phyloP scores from a whole-genome alignment of 2,888 invertebrate genomes.

The Nomada hirtipes region DNA sequence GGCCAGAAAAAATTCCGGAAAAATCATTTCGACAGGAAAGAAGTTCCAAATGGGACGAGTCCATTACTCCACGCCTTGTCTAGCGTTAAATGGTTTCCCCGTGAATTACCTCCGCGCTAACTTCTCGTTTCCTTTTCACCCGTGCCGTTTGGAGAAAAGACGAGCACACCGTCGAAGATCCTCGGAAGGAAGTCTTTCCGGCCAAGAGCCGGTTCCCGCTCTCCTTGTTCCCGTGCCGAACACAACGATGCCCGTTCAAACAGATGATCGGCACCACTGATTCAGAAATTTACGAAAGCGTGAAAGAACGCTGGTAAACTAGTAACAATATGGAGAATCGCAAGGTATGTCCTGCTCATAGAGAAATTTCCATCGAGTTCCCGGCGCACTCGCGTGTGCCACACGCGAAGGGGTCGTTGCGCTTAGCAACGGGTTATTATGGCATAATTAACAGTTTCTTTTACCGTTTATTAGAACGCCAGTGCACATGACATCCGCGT shows the following conservation, averaged over 20 bases:
- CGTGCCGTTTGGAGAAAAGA: too few species aligned
- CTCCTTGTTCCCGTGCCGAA: too few species aligned
- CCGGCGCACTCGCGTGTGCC: neutral
- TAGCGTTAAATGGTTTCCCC: constrained; percentile 29
- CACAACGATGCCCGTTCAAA: too few species aligned
- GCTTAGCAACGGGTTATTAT: constrained; percentile 25
- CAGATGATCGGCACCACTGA: neutral
- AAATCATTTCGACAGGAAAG: too few species aligned
- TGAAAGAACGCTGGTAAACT: neutral
- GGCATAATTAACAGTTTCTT: constrained; percentile 27
- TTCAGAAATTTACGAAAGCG: constrained; percentile 14
- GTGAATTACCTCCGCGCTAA: too few species aligned
- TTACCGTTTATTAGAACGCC: neutral
- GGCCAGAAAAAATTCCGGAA: too few species aligned
- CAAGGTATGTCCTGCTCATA: neutral
- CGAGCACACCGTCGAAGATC: too few species aligned
- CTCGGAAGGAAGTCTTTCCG: too few species aligned
- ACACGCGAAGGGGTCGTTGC: constrained; percentile 32
- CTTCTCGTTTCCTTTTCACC: too few species aligned
- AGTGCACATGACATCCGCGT: constrained; percentile 15
- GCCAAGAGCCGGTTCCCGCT: too few species aligned
- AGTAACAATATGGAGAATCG: neutral
- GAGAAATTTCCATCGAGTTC: neutral
- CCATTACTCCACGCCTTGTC: constrained; percentile 49
- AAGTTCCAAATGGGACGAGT: neutral